Evolutionary conservation across 2,888 invertebrate species (phyloP), one percentile per base, ranked within the genome.

Genomic region (Cryptocephalus moraei): DNA sequence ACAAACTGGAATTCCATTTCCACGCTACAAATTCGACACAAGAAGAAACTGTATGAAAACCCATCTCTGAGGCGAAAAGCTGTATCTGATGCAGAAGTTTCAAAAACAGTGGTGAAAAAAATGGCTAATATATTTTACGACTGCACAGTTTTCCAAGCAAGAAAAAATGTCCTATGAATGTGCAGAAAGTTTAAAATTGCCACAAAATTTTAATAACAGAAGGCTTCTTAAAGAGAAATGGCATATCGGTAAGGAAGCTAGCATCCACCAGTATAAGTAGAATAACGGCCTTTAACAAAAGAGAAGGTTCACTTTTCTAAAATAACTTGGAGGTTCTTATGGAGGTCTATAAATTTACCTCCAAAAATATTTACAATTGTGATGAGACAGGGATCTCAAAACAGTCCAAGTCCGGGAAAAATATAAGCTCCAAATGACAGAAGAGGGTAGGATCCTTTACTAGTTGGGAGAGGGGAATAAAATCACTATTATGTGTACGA

Each of bases 401-500:
- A 67, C 66, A 0, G 71, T 72, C 0, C 69, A 69, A 57, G 52
- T 1, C 65, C 69, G 1, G 65, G 54, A 36, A 68, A 65, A 62
- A 61, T 72, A 8, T 46, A 68, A 33, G 66, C 66, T 38, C 43
- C 58, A 39, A 70, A 60, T 70, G 66, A 45, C 64, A 65, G 52
- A 69, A 64, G 47, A 62, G 66, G 47, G 66, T 73, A 1, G 70
- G 72, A 11, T 62, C 64, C 1, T 58, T 68, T 2, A 69, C 69
- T 32, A 69, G 66, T 51, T 59, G 67, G 55, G 69, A 70, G 51
- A 58, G 65, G 56, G 70, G 68, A 56, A 57, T 49, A 62, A 65
- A 39, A 65, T 71, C 2, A 73, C 72, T 2, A 13, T 70, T n/a
- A 41, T 70, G 43, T 71, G 67, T 60, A 60, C 67, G 11, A 65